phyloP scores from a whole-genome alignment of 2,797 vertebrate species.

The Pantherophis alleghaniensis region DNA sequence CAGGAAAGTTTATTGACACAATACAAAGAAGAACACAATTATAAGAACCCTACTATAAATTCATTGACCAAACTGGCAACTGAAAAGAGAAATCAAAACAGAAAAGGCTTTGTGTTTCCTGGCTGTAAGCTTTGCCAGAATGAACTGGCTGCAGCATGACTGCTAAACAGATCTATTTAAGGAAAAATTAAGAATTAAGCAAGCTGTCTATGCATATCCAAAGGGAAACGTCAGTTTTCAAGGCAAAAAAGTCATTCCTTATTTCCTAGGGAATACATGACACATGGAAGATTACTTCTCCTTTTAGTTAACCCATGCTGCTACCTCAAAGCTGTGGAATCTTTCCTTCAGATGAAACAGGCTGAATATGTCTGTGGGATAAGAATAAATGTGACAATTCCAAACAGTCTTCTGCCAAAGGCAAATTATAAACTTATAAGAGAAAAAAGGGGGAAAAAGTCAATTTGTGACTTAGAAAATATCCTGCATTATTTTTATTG shows the following conservation, averaged over 20 bases:
- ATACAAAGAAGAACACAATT: background rate
- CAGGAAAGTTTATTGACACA: background rate
- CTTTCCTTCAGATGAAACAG: background rate
- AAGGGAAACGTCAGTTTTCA: background rate
- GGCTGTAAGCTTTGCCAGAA: background rate
- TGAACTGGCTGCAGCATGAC: conserved; percentile 15
- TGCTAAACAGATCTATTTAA: background rate
- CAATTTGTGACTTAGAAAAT: background rate
- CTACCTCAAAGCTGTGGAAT: background rate
- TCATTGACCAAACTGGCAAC: background rate
- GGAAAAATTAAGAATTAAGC: background rate
- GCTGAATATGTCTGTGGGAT: background rate
- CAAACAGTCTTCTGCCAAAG: background rate
- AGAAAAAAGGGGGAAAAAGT: background rate
- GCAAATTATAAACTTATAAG: background rate
- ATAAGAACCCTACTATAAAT: background rate
- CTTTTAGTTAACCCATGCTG: background rate
- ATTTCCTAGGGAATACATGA: background rate
- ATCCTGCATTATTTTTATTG: background rate
- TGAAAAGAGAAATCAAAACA: background rate
- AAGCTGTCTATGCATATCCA: background rate
- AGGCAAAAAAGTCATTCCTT: background rate
- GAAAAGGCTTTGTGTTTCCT: background rate
- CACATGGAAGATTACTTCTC: background rate
- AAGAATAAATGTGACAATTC: background rate